phyloP scores from a whole-genome alignment of 2,888 invertebrate species.

The Panzeria rudis region DNA sequence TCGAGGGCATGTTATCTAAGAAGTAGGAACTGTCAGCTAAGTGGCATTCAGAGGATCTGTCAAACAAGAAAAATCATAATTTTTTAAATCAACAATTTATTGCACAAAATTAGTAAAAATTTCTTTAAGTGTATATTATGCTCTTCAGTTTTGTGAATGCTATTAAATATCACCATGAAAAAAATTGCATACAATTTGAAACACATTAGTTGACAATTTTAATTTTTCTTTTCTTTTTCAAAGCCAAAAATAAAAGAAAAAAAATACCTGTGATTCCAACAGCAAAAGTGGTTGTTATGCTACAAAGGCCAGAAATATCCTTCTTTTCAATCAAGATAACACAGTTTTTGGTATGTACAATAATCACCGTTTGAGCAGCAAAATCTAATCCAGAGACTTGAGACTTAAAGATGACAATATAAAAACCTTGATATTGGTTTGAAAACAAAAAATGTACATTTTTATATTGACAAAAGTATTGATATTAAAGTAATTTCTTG shows the following conservation, averaged over 20 bases:
- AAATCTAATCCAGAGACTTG: constrained; percentile 27
- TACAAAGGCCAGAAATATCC: constrained; percentile 58
- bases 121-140: constrained; percentile 23
- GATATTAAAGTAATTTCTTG: constrained; percentile 71
- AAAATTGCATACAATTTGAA: constrained; percentile 61
- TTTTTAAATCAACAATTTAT: too few relatives aligned
- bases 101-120: neutral
- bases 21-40: too few relatives aligned
- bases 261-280: constrained; percentile 40
- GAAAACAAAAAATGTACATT: neutral
- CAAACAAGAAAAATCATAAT: too few relatives aligned
- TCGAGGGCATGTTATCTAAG: too few relatives aligned
- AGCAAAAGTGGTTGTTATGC: constrained; percentile 27
- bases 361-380: constrained; percentile 47
- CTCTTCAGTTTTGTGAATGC: neutral
- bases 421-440: constrained; percentile 23
- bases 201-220: constrained; percentile 58
- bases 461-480: constrained; percentile 18
- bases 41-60: too few relatives aligned
- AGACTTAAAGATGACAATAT: constrained; percentile 29
- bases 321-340: constrained; percentile 59
- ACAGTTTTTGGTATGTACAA: constrained; percentile 45
- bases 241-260: neutral
- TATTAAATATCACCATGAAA: constrained; percentile 4
- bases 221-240: constrained; percentile 33